Conservation (phyloP, 2,888 invertebrate genomes). For the Agrotis puta region DNA sequence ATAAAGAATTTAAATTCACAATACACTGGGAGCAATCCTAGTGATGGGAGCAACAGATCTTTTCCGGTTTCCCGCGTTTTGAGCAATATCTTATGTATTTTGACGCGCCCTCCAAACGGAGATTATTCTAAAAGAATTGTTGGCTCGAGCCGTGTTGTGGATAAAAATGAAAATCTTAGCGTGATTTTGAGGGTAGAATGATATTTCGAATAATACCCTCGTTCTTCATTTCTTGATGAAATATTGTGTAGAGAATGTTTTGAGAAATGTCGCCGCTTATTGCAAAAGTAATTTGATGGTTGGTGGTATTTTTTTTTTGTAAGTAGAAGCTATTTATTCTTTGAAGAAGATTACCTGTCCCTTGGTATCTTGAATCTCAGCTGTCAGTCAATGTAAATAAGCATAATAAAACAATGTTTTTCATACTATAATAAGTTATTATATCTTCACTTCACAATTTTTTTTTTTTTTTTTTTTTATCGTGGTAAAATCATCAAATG, state of each 20-base stretch:
- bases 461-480: too few species aligned
- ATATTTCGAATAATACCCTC: conserved; percentile 61
- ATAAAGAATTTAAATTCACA: conserved; percentile 65
- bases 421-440: too few species aligned
- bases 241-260: conserved; percentile 58
- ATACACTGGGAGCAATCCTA: conserved; percentile 67
- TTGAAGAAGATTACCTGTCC: conserved; percentile 15
- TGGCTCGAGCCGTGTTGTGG: conserved; percentile 56
- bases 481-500: too few species aligned
- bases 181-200: conserved; percentile 63
- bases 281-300: conserved; percentile 61
- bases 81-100: conserved; percentile 72
- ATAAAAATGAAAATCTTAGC: conserved; percentile 63
- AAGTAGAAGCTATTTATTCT: conserved; percentile 19
- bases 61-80: conserved; percentile 64
- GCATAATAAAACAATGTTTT: neutral
- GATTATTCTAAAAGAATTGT: conserved; percentile 70
- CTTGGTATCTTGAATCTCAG: conserved; percentile 15
- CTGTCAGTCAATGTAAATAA: neutral
- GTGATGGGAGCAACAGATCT: conserved; percentile 71
- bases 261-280: conserved; percentile 61
- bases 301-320: conserved; percentile 40
- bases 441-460: too few species aligned
- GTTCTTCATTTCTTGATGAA: conserved; percentile 65
- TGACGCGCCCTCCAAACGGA: conserved; percentile 69